These are phyloP conservation scores for Neodon shergylaensis DNA, from an alignment of 2,113 vertebrate species.

Conservation along the genomic window DNA sequence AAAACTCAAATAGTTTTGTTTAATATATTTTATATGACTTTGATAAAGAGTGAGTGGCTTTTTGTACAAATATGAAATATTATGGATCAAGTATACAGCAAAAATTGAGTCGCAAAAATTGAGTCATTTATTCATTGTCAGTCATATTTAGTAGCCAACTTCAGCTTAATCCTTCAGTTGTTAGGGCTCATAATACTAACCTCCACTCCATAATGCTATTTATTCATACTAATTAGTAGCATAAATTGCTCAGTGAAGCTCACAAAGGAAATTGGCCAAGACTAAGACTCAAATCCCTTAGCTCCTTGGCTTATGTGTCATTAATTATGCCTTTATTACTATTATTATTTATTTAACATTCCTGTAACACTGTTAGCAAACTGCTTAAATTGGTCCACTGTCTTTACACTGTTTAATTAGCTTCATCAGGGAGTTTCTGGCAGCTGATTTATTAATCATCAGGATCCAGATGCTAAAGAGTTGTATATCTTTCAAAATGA, in stretches of 20 bases:
- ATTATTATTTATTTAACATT: constrained; percentile 70
- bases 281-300: constrained; percentile 48
- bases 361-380: constrained; percentile 53
- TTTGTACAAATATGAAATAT: constrained; percentile 20
- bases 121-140: constrained; percentile 40
- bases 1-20: constrained; percentile 50
- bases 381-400: constrained; percentile 61
- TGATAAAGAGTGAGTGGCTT: constrained; percentile 7
- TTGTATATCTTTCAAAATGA: constrained; percentile 18
- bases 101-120: constrained; percentile 42
- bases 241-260: constrained; percentile 58
- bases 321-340: constrained; percentile 66
- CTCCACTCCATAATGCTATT: constrained; percentile 54
- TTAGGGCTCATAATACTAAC: constrained; percentile 44
- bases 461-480: constrained; percentile 52
- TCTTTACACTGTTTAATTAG: constrained; percentile 67
- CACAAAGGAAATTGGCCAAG: constrained; percentile 60
- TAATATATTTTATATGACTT: constrained; percentile 34
- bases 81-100: neutral
- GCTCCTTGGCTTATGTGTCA: constrained; percentile 50
- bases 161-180: constrained; percentile 29
- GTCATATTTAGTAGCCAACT: constrained; percentile 27
- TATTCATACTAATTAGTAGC: constrained; percentile 65
- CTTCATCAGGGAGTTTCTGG: constrained; percentile 57
- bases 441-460: constrained; percentile 46